Evolutionary conservation across 2,113 vertebrate species (phyloP), one percentile per base, ranked within the genome.

Genomic region (Trinectes maculatus): DNA sequence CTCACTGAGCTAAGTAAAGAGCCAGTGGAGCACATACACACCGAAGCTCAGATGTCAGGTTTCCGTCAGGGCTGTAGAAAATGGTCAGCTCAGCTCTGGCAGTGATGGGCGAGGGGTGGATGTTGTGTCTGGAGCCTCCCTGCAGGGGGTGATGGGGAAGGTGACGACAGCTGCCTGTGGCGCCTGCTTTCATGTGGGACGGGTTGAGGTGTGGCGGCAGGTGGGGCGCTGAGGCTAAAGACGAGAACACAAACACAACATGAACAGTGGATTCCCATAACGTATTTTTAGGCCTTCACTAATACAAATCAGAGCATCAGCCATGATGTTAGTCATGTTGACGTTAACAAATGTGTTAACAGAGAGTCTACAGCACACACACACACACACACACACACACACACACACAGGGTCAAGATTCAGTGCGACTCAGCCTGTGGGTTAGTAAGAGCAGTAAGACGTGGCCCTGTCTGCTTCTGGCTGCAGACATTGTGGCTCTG

Each of bases 131-230:
- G 52, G 47, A 63, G 61, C 0, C 25, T 54, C 42, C 25, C 21
- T 16, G 16, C 24, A 28, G 43, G 69, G 33, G 47, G 26, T 37
- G 79, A 47, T 19, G 3, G 74, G 61, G 16, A 49, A 22, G 3
- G 75, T 44, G 71, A 85, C 67, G 64, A 49, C 86, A 88, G 79
- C 76, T 89, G 84, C 28, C 66, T 9, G 0, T 11, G 26, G 43
- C 63, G 69, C 16, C 31, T 9, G 56, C 59, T 64, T 66, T 69
- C 47, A 60, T 71, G 84, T 82, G 64, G 49, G 46, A 21, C 16
- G 42, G 11, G 42, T 51, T 73, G 80, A 89, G 80, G 69, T 63
- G 66, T 53, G 37, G 31, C 18, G 62, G 80, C 88, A 89, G 80
- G 70, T 89, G 88, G 77, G 39, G 28, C 24, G 13, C 40, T 29